These are phyloP conservation scores for Nasonia giraulti DNA, from an alignment of 1,140 invertebrate genomes.

Conservation along the genomic window DNA sequence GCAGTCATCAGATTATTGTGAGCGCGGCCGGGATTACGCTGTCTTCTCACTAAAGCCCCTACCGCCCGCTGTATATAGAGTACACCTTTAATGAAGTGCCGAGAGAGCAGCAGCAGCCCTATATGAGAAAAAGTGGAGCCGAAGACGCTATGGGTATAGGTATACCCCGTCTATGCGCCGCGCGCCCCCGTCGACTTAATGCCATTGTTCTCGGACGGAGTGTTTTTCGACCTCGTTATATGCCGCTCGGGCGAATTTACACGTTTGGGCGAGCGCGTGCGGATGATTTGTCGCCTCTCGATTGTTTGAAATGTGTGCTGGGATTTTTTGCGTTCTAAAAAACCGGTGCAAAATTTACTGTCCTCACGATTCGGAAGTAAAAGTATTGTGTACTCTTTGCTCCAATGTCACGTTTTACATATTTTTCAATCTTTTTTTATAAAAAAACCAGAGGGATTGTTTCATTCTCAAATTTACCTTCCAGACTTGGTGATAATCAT, in stretches of 20 bases:
- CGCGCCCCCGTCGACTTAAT: slow-evolving; percentile 1
- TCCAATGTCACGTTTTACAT: too few species aligned
- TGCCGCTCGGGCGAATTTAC: neutral
- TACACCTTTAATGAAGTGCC: slow-evolving; percentile 35
- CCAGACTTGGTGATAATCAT: slow-evolving; percentile 87
- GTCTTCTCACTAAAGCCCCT: neutral
- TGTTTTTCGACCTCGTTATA: neutral
- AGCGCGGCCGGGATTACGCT: slow-evolving; percentile 22
- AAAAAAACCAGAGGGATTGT: too few species aligned
- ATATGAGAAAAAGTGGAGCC: neutral
- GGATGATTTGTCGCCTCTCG: neutral
- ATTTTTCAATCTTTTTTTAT: too few species aligned
- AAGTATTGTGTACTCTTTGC: too few species aligned
- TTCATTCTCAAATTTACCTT: slow-evolving; percentile 72
- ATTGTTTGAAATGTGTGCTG: too few species aligned
- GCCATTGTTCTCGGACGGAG: neutral
- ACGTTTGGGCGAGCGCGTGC: neutral
- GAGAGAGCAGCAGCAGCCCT: neutral
- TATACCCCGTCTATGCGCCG: neutral
- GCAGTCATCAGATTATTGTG: slow-evolving; percentile 45
- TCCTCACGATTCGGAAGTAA: too few species aligned
- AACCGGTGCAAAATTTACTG: too few species aligned
- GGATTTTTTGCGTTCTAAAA: too few species aligned
- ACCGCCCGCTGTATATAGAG: slow-evolving; percentile 12
- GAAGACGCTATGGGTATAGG: neutral